phyloP scores from a whole-genome alignment of 2,888 invertebrate species.

The Plusia festucae region DNA sequence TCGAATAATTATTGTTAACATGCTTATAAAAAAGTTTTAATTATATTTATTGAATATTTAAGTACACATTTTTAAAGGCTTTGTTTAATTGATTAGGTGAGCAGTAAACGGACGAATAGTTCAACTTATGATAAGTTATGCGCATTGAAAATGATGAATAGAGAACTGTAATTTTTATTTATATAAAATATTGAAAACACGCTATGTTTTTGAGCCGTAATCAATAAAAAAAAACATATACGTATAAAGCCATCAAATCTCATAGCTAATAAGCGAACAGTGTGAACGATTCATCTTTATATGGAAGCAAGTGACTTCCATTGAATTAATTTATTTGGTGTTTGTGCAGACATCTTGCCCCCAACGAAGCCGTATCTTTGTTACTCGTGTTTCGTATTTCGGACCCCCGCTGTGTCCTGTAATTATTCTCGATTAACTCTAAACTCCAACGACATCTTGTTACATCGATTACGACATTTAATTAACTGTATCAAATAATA shows the following conservation, averaged over 20 bases:
- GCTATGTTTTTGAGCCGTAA: too few species aligned
- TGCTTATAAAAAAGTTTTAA: background rate
- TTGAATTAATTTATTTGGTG: slow-evolving; percentile 12
- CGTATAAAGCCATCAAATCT: too few species aligned
- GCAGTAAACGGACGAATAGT: too few species aligned
- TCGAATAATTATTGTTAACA: slow-evolving; percentile 33
- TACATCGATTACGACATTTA: slow-evolving; percentile 13
- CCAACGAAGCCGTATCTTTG: slow-evolving; percentile 33
- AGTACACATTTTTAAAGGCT: too few species aligned
- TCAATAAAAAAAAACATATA: too few species aligned
- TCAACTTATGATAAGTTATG: too few species aligned
- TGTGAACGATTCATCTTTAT: background rate
- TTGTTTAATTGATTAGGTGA: too few species aligned
- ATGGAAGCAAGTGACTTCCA: background rate
- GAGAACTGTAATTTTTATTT: too few species aligned
- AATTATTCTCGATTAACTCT: slow-evolving; percentile 37
- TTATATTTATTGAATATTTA: too few species aligned
- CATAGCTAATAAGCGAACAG: background rate
- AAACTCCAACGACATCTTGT: slow-evolving; percentile 30
- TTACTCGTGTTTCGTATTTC: slow-evolving; percentile 13
- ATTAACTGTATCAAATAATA: slow-evolving; percentile 21
- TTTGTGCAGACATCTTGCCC: slow-evolving; percentile 20
- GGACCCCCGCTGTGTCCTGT: slow-evolving; percentile 13
- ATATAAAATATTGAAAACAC: too few species aligned
- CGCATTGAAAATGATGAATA: too few species aligned